Conservation (phyloP, 2,797 vertebrate genomes). For the Danio choprae region DNA sequence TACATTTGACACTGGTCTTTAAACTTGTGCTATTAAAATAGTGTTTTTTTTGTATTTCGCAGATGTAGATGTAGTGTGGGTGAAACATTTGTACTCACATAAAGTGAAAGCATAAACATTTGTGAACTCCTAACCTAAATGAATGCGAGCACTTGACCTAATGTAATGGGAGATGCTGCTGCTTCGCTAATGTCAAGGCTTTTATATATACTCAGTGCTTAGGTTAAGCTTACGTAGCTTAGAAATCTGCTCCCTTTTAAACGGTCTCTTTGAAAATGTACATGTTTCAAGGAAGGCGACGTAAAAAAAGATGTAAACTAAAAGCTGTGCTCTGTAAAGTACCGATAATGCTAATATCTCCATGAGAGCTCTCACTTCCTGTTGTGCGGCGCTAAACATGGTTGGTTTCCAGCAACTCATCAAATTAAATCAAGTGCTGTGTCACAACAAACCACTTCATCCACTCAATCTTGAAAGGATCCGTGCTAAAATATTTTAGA, state of each 20-base stretch:
- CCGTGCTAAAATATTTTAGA: neutral
- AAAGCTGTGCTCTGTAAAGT: neutral
- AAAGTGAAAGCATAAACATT: neutral
- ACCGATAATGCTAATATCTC: constrained; percentile 9
- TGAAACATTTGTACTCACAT: neutral
- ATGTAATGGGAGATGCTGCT: neutral
- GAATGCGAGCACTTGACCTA: neutral
- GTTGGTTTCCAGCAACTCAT: neutral
- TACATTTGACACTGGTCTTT: neutral
- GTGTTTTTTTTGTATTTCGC: neutral
- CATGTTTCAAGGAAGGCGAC: neutral
- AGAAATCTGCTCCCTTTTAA: neutral
- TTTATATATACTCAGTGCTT: constrained; percentile 6
- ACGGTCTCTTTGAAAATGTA: neutral
- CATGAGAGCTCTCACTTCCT: neutral
- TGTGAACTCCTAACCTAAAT: constrained; percentile 9
- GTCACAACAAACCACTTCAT: constrained; percentile 8
- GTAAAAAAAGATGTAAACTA: neutral
- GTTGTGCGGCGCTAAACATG: neutral
- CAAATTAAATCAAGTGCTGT: constrained; percentile 21
- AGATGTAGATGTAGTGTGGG: neutral
- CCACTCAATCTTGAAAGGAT: neutral
- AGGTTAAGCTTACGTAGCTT: neutral
- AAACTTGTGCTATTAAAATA: neutral
- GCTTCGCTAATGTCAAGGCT: neutral